Evolutionary conservation across 2,113 vertebrate genomes (phyloP).

Genomic region (Takifugu flavidus): DNA sequence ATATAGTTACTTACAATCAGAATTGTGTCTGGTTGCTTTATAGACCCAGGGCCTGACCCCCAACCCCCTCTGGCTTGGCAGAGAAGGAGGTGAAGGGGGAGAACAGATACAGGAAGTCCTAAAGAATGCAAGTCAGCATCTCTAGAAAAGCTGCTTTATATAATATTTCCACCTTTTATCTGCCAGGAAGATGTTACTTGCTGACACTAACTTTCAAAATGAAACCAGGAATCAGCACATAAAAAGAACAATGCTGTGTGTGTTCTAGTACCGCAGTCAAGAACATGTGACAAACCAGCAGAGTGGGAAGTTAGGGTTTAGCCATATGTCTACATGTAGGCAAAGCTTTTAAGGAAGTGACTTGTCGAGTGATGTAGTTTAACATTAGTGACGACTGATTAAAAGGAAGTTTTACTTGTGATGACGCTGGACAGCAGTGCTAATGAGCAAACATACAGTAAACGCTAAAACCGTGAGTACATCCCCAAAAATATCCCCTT

Average conservation of each 20-base stretch:
- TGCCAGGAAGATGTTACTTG: constrained; percentile 7
- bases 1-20: no score
- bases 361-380: constrained; percentile 14
- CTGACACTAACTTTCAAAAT: constrained; percentile 3
- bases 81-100: no score
- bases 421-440: constrained; percentile 16
- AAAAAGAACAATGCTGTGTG: neutral
- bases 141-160: neutral
- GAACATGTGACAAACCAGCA: neutral
- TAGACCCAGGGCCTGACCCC: no score
- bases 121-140: no score
- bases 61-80: no score
- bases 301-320: constrained; percentile 19
- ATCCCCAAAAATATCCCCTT: no score
- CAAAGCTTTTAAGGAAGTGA: constrained; percentile 47
- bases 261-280: neutral
- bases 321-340: neutral
- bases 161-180: neutral
- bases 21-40: no score
- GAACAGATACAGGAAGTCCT: no score
- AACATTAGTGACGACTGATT: constrained; percentile 14
- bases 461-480: no score
- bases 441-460: neutral
- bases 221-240: constrained; percentile 4
- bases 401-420: constrained; percentile 42